These are phyloP conservation scores for Gobius niger DNA, from an alignment of 2,113 vertebrate genomes.

Conservation along the genomic window DNA sequence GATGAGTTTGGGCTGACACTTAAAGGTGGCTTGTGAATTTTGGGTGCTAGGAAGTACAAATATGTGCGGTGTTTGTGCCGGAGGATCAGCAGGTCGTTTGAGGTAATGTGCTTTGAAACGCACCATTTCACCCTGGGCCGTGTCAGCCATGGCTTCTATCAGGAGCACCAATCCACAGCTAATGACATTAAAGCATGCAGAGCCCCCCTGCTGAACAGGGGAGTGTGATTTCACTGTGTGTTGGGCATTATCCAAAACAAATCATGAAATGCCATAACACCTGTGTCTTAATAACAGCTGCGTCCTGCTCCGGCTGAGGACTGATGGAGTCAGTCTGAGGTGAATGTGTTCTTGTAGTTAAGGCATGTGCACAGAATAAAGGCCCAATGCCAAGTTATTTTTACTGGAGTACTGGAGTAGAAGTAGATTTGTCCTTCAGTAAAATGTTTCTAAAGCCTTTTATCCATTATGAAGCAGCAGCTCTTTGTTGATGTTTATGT, in stretches of 20 bases:
- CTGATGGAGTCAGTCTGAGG: no score
- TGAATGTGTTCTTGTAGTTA: no score
- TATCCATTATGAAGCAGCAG: no score
- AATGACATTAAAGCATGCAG: conserved; percentile 46
- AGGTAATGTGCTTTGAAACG: conserved; percentile 41
- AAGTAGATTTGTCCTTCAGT: no score
- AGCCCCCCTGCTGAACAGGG: conserved; percentile 33
- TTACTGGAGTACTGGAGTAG: no score
- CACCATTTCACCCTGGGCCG: conserved; percentile 53
- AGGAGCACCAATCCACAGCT: conserved; percentile 43
- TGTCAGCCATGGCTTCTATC: conserved; percentile 60
- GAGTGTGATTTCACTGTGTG: conserved; percentile 28
- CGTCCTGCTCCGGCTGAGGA: no score
- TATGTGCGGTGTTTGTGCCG: conserved; percentile 17
- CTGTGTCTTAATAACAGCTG: no score
- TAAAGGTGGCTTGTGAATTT: conserved; percentile 64
- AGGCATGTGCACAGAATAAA: no score
- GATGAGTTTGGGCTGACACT: conserved; percentile 59
- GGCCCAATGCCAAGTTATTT: no score
- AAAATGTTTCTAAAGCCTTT: no score
- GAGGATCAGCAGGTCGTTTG: conserved; percentile 23
- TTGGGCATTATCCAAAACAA: not conserved
- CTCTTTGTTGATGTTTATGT: no score
- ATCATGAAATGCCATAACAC: not conserved
- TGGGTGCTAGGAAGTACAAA: conserved; percentile 56